Evolutionary conservation across 2,797 vertebrate genomes (phyloP).

Genomic region (Rhynchonycteris naso): DNA sequence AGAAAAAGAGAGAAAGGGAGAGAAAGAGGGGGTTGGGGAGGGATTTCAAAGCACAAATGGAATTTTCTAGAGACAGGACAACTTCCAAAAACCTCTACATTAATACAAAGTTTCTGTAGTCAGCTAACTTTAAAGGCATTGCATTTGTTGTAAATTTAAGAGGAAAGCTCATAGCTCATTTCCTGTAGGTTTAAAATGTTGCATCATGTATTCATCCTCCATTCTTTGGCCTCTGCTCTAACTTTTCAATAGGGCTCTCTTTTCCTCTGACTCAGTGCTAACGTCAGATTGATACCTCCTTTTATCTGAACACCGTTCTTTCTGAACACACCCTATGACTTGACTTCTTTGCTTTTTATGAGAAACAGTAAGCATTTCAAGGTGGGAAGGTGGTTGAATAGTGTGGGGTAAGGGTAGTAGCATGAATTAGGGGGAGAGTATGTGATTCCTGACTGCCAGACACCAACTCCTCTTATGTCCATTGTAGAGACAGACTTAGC

Average conservation of each 20-base stretch:
- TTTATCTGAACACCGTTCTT: background rate
- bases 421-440: accelerated
- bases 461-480: background rate
- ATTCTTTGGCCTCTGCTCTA: background rate
- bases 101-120: background rate
- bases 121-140: background rate
- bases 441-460: accelerated
- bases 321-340: background rate
- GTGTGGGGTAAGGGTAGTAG: accelerated
- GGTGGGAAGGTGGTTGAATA: background rate
- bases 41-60: background rate
- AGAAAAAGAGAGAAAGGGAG: background rate
- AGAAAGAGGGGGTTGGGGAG: background rate
- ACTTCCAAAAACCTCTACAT: background rate
- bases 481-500: background rate
- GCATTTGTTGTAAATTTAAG: background rate
- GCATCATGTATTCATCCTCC: background rate
- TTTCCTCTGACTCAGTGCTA: background rate
- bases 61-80: background rate
- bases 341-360: background rate
- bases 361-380: background rate
- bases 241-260: background rate
- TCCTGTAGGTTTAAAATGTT: background rate
- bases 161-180: background rate
- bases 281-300: background rate